Evolutionary conservation across 2,797 vertebrate genomes (phyloP).

Genomic region (Danio kyathit): DNA sequence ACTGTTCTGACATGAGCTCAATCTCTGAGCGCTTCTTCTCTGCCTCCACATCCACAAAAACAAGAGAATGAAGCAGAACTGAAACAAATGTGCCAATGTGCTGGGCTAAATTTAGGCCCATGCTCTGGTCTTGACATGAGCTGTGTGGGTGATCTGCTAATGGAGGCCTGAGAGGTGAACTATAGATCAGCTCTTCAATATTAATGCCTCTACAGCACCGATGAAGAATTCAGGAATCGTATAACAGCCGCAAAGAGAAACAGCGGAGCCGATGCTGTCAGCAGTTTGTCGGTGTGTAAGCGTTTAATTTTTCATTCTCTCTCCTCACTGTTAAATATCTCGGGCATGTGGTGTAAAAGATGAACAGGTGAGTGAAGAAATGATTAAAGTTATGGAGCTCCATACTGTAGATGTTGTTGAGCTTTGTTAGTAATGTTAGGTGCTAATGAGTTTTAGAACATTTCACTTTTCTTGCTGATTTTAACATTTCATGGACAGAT

Average conservation of each 20-base stretch:
- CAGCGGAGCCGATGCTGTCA: background rate
- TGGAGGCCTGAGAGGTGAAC: constrained; percentile 33
- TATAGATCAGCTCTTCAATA: constrained; percentile 26
- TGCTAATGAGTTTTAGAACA: too few species aligned
- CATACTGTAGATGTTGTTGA: too few species aligned
- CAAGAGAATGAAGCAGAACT: background rate
- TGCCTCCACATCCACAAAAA: background rate
- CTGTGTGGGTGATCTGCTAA: constrained; percentile 24
- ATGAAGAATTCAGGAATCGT: constrained; percentile 33
- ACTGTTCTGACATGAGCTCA: constrained; percentile 11
- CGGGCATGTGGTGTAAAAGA: background rate
- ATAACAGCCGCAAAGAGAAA: constrained; percentile 5
- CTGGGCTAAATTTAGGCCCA: constrained; percentile 2
- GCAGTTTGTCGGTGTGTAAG: constrained; percentile 17
- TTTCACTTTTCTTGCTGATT: too few species aligned
- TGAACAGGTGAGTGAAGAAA: background rate
- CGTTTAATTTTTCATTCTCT: constrained; percentile 14
- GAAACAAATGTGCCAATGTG: constrained; percentile 28
- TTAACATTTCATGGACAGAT: too few species aligned
- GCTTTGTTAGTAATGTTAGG: too few species aligned
- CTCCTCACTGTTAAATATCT: constrained; percentile 15
- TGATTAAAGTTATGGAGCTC: background rate
- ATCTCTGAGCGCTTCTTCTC: background rate
- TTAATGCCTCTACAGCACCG: constrained; percentile 18
- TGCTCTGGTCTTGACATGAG: constrained; percentile 6